These are phyloP conservation scores for Porites rus DNA, from an alignment of 92 coral and sea anemone species.

Conservation along the genomic window DNA sequence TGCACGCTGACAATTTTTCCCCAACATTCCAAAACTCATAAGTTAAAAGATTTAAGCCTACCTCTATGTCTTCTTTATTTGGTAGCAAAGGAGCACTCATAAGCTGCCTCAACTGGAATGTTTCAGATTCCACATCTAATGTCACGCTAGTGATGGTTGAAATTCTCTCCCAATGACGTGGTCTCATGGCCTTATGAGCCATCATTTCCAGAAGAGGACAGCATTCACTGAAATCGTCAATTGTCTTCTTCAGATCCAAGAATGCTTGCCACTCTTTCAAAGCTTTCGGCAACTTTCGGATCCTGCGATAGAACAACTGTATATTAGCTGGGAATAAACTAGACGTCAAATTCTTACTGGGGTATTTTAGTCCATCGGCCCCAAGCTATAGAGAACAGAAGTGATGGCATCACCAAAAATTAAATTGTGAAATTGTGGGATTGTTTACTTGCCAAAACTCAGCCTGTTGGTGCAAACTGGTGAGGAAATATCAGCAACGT, in stretches of 20 bases:
- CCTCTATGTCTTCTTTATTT: conserved; percentile 99
- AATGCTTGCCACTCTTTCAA: conserved; percentile 99
- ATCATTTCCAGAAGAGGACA: conserved; percentile 99
- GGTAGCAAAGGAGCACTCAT: conserved; percentile 98
- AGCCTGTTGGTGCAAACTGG: too few species aligned
- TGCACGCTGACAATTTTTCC: too few species aligned
- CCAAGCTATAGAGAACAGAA: neutral
- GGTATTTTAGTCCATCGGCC: too few species aligned
- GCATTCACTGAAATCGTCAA: conserved; percentile 98
- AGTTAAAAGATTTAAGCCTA: conserved; percentile 4
- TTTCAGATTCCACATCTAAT: conserved; percentile 96
- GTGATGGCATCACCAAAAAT: neutral
- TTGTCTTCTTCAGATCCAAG: conserved; percentile 97
- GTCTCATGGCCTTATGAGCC: conserved; percentile 99
- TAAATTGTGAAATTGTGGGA: neutral
- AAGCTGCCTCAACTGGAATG: conserved; percentile 92
- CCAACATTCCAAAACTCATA: too few species aligned
- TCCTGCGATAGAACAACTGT: conserved; percentile 51
- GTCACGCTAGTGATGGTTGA: conserved; percentile 84
- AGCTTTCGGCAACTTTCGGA: conserved; percentile 97
- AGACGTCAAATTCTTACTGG: neutral
- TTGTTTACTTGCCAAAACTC: too few species aligned
- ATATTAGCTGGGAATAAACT: neutral
- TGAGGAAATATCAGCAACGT: too few species aligned
- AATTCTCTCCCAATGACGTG: conserved; percentile 97